A percentile compares a stretch with the other conserved stretches of the same genome.
Conservation (phyloP, 2,888 invertebrate genomes). For the Julus scanicus region DNA sequence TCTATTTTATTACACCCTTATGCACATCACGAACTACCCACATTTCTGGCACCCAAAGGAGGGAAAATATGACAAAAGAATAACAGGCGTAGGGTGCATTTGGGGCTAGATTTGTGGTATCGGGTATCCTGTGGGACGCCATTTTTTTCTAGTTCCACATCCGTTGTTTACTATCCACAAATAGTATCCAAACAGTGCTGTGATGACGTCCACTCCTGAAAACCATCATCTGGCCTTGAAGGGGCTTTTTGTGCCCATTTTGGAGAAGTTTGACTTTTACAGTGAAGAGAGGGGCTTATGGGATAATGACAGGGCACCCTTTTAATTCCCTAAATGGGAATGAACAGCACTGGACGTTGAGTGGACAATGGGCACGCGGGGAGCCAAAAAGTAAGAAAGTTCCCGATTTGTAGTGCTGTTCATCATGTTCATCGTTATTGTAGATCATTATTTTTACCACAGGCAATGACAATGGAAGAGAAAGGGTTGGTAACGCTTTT, state of each 20-base stretch:
- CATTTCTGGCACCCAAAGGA: background rate
- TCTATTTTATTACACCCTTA: conserved; percentile 3
- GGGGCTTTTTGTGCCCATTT: background rate
- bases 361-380: background rate
- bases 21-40: conserved; percentile 2
- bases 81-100: background rate
- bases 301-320: conserved; percentile 35
- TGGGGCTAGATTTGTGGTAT: background rate
- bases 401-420: conserved; percentile 13
- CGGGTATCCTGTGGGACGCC: background rate
- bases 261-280: conserved; percentile 20
- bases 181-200: background rate
- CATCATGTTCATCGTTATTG: background rate
- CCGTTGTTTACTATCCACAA: conserved; percentile 30
- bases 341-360: background rate
- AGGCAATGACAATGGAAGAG: background rate
- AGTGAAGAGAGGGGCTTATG: background rate
- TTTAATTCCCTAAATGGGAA: conserved; percentile 4
- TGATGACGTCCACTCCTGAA: background rate
- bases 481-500: conserved; percentile 21
- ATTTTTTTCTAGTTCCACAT: conserved; percentile 34
- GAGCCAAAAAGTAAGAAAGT: background rate
- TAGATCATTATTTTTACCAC: background rate
- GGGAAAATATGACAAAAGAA: conserved; percentile 1
- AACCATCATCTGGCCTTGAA: conserved; percentile 8